Conservation (phyloP, 2,888 invertebrate species). For the Ophion ventricosus region DNA sequence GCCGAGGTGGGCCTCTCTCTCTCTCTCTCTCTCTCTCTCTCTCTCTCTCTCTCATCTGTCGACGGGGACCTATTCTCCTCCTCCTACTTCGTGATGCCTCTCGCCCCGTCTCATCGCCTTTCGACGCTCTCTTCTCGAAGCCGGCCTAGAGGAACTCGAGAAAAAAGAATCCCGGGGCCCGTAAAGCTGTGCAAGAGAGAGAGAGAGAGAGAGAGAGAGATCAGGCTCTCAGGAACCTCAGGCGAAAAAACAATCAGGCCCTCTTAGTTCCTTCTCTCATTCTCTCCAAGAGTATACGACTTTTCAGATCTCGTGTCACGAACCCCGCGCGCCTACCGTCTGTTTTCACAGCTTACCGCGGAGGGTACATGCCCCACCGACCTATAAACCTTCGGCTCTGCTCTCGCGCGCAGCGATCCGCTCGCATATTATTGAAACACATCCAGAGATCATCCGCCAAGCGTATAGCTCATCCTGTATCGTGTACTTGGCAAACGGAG, state of each 20-base stretch:
- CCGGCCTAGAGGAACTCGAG: background rate
- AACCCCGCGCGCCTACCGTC: slow-evolving; percentile 57
- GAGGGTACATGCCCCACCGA: slow-evolving; percentile 37
- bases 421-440: slow-evolving; percentile 23
- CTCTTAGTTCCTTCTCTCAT: slow-evolving; percentile 11
- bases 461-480: slow-evolving; percentile 14
- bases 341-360: slow-evolving; percentile 68
- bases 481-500: background rate
- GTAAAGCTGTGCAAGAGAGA: slow-evolving; percentile 2
- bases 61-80: slow-evolving; percentile 53
- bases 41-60: slow-evolving; percentile 35
- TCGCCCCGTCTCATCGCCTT: slow-evolving; percentile 48
- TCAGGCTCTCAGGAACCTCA: background rate
- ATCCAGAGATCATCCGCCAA: slow-evolving; percentile 29
- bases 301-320: slow-evolving; percentile 51
- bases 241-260: slow-evolving; percentile 43
- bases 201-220: background rate
- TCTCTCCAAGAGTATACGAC: slow-evolving; percentile 9
- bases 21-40: slow-evolving; percentile 40
- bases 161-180: slow-evolving; percentile 34
- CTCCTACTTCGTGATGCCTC: slow-evolving; percentile 49
- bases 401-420: background rate
- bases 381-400: slow-evolving; percentile 19
- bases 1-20: slow-evolving; percentile 68
- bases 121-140: slow-evolving; percentile 47